phyloP scores from a whole-genome alignment of 1,140 invertebrate genomes.

The Globodera ellingtonae region DNA sequence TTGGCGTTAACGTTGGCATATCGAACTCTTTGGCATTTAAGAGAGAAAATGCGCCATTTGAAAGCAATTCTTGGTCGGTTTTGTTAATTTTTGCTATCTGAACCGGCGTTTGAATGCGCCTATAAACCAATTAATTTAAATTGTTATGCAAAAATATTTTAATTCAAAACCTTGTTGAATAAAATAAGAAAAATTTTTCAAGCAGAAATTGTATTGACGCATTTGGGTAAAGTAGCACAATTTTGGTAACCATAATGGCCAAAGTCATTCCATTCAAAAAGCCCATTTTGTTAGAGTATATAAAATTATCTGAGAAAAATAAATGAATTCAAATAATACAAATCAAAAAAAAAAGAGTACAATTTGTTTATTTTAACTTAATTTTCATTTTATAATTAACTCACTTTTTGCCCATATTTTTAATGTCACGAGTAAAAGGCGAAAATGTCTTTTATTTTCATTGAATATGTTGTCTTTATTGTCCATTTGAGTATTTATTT shows the following conservation, averaged over 20 bases:
- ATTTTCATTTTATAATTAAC: neutral
- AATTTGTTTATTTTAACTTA: too few species aligned
- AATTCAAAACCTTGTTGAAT: slow-evolving; percentile 2
- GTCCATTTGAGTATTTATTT: too few species aligned
- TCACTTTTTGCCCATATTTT: slow-evolving; percentile 16
- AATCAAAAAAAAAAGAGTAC: too few species aligned
- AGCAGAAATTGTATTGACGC: slow-evolving; percentile 4
- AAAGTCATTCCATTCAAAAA: slow-evolving; percentile 10
- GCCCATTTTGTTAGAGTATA: slow-evolving; percentile 5
- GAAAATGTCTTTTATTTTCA: neutral
- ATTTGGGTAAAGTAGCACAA: slow-evolving; percentile 9
- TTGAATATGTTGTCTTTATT: neutral
- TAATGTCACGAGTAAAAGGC: neutral
- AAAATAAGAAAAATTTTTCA: slow-evolving; percentile 17
- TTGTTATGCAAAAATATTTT: neutral
- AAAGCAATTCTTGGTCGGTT: neutral
- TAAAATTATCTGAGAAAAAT: slow-evolving; percentile 14
- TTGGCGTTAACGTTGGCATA: neutral
- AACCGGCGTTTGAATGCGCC: neutral
- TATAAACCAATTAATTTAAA: neutral
- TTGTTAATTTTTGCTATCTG: neutral
- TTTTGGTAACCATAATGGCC: slow-evolving; percentile 6
- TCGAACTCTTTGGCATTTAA: neutral
- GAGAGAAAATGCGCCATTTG: neutral
- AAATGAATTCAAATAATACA: neutral